Evolutionary conservation across 92 coral and sea anemone species (phyloP).

Genomic region (Pocillopora meandrina): DNA sequence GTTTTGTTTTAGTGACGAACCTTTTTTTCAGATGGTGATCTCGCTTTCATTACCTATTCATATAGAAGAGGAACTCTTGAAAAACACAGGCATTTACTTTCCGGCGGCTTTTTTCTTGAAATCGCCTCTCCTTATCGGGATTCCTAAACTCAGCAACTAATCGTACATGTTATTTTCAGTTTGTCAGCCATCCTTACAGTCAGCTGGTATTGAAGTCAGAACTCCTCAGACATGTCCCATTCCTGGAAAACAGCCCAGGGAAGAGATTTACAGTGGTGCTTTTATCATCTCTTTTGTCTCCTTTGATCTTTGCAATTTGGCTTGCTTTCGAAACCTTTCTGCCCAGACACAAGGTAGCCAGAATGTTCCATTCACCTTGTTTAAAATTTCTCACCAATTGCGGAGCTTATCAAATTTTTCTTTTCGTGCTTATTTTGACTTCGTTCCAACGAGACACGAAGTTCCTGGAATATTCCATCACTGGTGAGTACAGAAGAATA

Average conservation of each 20-base stretch:
- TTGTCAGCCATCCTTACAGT: conserved; percentile 59
- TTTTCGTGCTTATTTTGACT: conserved; percentile 28
- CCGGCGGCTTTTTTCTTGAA: no score
- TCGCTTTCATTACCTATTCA: background rate
- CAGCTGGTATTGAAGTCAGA: conserved; percentile 57
- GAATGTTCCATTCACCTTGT: conserved; percentile 48
- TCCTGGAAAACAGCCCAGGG: conserved; percentile 25
- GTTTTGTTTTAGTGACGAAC: background rate
- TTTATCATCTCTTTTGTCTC: conserved; percentile 22
- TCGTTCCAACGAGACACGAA: conserved; percentile 29
- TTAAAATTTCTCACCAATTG: conserved; percentile 42
- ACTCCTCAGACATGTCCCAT: conserved; percentile 41
- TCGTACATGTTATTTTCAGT: conserved; percentile 8
- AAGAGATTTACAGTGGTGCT: conserved; percentile 33
- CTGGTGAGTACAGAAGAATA: conserved; percentile 21
- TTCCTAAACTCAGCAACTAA: background rate
- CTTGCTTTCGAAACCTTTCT: conserved; percentile 27
- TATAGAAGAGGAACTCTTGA: no score
- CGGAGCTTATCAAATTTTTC: conserved; percentile 53
- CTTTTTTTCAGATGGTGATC: no score
- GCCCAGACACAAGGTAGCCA: conserved; percentile 33
- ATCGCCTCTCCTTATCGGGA: no score
- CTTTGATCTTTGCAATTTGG: conserved; percentile 38
- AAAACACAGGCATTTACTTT: no score
- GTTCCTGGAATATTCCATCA: conserved; percentile 30